phyloP scores from a whole-genome alignment of 1,140 invertebrate genomes.

The Aradophagus sp. region DNA sequence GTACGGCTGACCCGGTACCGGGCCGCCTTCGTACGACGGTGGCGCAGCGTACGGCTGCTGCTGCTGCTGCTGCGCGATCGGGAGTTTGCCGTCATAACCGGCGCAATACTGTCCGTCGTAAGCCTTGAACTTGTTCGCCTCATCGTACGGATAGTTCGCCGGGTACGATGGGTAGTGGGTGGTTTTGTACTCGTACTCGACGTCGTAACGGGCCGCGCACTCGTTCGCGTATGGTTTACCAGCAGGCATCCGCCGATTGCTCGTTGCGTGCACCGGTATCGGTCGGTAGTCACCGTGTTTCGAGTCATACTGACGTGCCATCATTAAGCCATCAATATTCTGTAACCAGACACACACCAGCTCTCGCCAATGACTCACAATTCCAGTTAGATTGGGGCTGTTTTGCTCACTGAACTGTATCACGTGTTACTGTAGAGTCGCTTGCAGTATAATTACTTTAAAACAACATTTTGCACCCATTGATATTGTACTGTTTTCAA shows the following conservation, averaged over 20 bases:
- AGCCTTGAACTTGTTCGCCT: conserved; percentile 65
- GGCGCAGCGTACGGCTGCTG: conserved; percentile 55
- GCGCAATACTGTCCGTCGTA: conserved; percentile 58
- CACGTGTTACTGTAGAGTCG: too few species aligned
- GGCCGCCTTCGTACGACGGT: conserved; percentile 55
- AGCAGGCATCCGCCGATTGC: conserved; percentile 67
- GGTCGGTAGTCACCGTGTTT: conserved; percentile 73
- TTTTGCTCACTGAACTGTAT: conserved; percentile 24
- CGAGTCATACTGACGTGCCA: conserved; percentile 74
- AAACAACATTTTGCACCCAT: too few species aligned
- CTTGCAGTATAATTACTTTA: too few species aligned
- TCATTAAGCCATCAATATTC: conserved; percentile 76
- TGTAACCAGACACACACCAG: conserved; percentile 75
- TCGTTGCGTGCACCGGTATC: conserved; percentile 72
- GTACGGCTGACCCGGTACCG: not conserved
- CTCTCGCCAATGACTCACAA: conserved; percentile 72
- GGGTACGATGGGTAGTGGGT: conserved; percentile 74
- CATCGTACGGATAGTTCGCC: conserved; percentile 73
- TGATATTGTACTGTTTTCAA: too few species aligned
- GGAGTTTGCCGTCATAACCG: conserved; percentile 61
- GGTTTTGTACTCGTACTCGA: conserved; percentile 73
- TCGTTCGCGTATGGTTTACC: conserved; percentile 69
- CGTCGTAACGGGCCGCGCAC: conserved; percentile 59
- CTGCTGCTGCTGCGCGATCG: too few species aligned
- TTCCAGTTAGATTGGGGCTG: conserved; percentile 33